These are phyloP conservation scores for Chiloscyllium plagiosum DNA, from an alignment of 2,113 vertebrate species.

Conservation along the genomic window DNA sequence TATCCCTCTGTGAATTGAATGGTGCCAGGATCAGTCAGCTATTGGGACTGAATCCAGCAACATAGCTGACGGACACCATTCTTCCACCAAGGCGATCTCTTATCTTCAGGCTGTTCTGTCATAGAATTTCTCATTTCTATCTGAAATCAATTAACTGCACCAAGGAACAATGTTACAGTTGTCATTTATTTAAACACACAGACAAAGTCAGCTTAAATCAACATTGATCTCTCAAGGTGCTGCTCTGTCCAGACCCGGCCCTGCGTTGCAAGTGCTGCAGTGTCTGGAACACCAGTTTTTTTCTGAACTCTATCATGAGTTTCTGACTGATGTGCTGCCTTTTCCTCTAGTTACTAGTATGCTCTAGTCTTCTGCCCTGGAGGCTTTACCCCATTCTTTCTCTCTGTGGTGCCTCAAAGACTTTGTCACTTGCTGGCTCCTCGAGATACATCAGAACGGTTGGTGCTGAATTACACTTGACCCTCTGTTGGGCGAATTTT, in stretches of 20 bases:
- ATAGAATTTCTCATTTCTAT: background rate
- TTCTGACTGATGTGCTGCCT: background rate
- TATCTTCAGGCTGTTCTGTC: background rate
- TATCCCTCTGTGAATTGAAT: background rate
- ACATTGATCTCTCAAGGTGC: background rate
- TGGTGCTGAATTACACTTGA: background rate
- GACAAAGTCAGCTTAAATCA: conserved; percentile 28
- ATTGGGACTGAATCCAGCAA: background rate
- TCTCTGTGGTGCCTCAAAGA: no score
- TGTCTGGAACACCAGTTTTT: background rate
- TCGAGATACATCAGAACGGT: background rate
- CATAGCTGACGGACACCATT: no score
- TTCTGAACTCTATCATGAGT: background rate
- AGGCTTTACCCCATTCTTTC: background rate
- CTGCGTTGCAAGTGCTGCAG: background rate
- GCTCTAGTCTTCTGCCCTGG: background rate
- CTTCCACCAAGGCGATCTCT: background rate
- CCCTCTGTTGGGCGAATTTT: background rate
- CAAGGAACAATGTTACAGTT: background rate
- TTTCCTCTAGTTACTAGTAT: background rate
- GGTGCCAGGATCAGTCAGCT: background rate
- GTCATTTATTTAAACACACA: conserved; percentile 22
- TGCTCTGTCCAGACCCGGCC: background rate
- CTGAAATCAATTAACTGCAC: conserved; percentile 29
- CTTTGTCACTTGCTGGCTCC: background rate